Evolutionary conservation across 1,140 invertebrate species (phyloP).

Genomic region (Philotrypesis tridentata): DNA sequence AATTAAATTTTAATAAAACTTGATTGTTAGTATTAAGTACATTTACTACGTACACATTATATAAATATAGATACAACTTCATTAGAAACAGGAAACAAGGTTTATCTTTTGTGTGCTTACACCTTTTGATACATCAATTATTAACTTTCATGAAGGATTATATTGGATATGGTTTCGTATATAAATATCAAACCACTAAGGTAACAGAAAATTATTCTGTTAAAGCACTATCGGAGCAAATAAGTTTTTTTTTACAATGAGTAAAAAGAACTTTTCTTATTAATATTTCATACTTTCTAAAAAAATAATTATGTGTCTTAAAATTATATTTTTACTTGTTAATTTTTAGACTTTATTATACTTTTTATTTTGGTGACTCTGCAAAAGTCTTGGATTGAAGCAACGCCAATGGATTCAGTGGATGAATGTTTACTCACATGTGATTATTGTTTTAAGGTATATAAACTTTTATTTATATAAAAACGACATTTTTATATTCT

Average conservation of each 20-base stretch:
- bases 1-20: not conserved
- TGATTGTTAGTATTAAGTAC: not conserved
- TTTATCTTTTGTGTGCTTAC: not conserved
- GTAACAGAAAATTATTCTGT: not conserved
- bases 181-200: constrained; percentile 17
- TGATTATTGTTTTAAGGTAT: constrained; percentile 17
- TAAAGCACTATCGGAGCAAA: not conserved
- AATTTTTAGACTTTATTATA: not conserved
- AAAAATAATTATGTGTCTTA: not conserved
- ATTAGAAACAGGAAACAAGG: not conserved
- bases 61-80: not conserved
- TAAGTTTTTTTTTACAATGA: not conserved
- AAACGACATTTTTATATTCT: constrained; percentile 12
- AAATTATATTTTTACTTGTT: not conserved
- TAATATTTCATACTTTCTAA: not conserved
- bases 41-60: too few species aligned
- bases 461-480: constrained; percentile 32
- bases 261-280: not conserved
- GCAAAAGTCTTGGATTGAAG: not conserved
- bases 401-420: not conserved
- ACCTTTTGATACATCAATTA: not conserved
- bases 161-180: not conserved
- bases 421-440: constrained; percentile 25
- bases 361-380: not conserved
- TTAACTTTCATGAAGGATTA: constrained; percentile 5